These are phyloP conservation scores for Magallana nippona DNA, from an alignment of 2,888 invertebrate species.

Conservation along the genomic window DNA sequence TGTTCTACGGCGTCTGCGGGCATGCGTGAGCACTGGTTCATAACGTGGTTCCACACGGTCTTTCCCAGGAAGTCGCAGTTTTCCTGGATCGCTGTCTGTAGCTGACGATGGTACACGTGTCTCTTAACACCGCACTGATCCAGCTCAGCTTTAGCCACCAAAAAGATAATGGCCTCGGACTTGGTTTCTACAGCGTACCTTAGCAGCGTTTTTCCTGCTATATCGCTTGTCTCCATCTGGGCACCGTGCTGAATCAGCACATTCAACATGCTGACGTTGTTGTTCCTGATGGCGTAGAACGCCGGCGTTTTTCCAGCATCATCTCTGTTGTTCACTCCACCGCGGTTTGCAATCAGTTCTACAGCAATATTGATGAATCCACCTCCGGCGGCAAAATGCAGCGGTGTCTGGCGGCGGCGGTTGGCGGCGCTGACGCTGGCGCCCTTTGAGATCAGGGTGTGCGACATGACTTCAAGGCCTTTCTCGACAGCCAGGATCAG, in stretches of 20 bases:
- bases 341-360: conserved; percentile 39
- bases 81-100: conserved; percentile 36
- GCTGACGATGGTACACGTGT: conserved; percentile 37
- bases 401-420: conserved; percentile 43
- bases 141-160: conserved; percentile 44
- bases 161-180: conserved; percentile 40
- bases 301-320: conserved; percentile 44
- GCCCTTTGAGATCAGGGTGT: conserved; percentile 43
- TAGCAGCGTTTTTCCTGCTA: conserved; percentile 34
- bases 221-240: conserved; percentile 40
- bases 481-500: conserved; percentile 46
- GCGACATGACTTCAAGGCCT: conserved; percentile 44
- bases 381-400: conserved; percentile 45
- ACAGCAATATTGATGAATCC: conserved; percentile 40
- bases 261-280: conserved; percentile 44
- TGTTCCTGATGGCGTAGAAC: conserved; percentile 42
- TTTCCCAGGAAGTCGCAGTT: conserved; percentile 41
- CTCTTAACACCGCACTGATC: conserved; percentile 15
- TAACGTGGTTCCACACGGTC: conserved; percentile 43
- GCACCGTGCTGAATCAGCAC: conserved; percentile 39
- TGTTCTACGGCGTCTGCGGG: conserved; percentile 33
- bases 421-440: conserved; percentile 43
- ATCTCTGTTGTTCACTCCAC: conserved; percentile 42
- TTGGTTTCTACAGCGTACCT: conserved; percentile 45
- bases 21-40: conserved; percentile 28